Base-by-base conservation (phyloP, 2,888 invertebrate species). In the Urechis unicinctus region DNA sequence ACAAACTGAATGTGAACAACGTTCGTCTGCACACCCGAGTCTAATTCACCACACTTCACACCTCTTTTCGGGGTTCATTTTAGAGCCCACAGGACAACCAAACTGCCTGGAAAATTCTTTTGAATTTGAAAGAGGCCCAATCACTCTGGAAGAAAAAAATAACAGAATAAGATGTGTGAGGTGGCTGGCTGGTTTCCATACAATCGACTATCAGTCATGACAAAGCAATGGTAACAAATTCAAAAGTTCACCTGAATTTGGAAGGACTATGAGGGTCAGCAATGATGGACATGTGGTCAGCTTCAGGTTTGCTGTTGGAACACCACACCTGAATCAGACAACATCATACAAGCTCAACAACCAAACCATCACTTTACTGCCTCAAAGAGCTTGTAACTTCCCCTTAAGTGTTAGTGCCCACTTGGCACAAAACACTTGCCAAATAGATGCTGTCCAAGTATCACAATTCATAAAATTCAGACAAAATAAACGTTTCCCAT, bases 181-280 rank as follows among this genome's bases (percentile, higher is more conserved):
- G n/a, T n/a, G n/a, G n/a, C n/a, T n/a, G n/a, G n/a, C n/a, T n/a
- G n/a, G n/a, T n/a, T n/a, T n/a, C n/a, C n/a, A n/a, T n/a, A n/a
- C n/a, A n/a, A 36, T 36, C 17, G 36, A 17, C 9, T 36, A 36
- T 17, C 36, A 17, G 36, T 36, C 36, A 36, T n/a, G n/a, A n/a
- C n/a, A n/a, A n/a, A n/a, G n/a, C n/a, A n/a, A n/a, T n/a, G n/a
- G n/a, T n/a, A n/a, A n/a, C n/a, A n/a, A n/a, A n/a, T 36, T 36
- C 36, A 13, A 9, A 13, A 13, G 9, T 17, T 36, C 36, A 79
- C 75, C 79, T 72, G 75, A 85, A 91, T 69, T 87, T 86, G 1
- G 92, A 88, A 0, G 92, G 89, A 17, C 91, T 88, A 75, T 96
- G 96, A 25, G 91, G 87, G 75, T 95, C 95, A 73, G 93, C 94